A percentile compares a stretch with the other conserved stretches of the same genome.
Conservation (phyloP, 2,113 vertebrate genomes). For the Entosphenus tridentatus region DNA sequence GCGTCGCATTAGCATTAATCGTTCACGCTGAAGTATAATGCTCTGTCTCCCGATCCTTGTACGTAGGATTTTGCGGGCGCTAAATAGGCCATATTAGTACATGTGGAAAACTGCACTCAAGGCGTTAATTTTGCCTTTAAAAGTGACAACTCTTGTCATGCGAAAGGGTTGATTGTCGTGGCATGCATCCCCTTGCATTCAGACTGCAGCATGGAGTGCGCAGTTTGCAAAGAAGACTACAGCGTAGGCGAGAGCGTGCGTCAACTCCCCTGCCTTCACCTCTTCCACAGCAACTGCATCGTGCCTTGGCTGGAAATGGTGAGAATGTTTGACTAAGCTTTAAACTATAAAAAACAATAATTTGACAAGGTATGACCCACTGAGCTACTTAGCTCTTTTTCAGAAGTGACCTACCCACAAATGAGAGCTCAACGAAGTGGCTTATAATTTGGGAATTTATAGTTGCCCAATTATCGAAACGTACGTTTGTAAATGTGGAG, state of each 20-base stretch:
- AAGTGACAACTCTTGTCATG: too few species aligned
- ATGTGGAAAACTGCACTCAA: not conserved
- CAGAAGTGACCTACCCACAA: too few species aligned
- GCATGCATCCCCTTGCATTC: not conserved
- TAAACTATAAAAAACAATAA: too few species aligned
- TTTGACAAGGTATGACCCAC: too few species aligned
- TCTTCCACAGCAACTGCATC: conserved; percentile 91
- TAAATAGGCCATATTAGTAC: not conserved
- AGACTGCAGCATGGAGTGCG: conserved; percentile 77
- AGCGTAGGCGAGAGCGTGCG: conserved; percentile 47
- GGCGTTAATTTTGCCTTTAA: not conserved
- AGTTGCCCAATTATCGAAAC: too few species aligned
- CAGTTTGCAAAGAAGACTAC: conserved; percentile 92
- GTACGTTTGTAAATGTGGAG: too few species aligned
- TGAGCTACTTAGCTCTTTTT: too few species aligned
- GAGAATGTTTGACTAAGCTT: conserved; percentile 15
- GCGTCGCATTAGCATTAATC: too few species aligned
- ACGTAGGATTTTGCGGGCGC: not conserved
- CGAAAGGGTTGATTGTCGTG: too few species aligned
- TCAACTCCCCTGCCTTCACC: conserved; percentile 79
- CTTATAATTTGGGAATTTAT: too few species aligned
- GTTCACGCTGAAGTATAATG: too few species aligned
- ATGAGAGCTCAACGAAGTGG: too few species aligned
- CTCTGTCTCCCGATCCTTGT: not conserved
- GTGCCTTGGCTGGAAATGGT: conserved; percentile 96